Evolutionary conservation across 2,888 invertebrate genomes (phyloP).

Genomic region (Drosophila borealis): DNA sequence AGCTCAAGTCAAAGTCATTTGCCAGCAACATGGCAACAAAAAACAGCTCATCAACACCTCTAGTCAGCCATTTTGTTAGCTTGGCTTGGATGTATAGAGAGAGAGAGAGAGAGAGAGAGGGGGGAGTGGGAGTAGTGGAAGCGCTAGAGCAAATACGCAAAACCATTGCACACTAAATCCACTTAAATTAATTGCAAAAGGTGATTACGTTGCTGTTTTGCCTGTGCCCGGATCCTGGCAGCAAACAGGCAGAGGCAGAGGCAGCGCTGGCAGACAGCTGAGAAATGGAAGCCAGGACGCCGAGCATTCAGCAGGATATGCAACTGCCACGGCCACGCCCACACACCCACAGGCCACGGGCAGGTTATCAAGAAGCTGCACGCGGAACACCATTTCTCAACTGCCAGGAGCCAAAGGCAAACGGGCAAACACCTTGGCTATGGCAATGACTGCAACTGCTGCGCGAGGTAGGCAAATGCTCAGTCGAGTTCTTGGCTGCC

Average conservation of each 20-base stretch:
- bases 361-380: conserved; percentile 75
- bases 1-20: conserved; percentile 67
- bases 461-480: conserved; percentile 50
- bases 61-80: conserved; percentile 69
- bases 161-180: conserved; percentile 79
- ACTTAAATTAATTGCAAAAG: conserved; percentile 84
- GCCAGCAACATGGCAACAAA: conserved; percentile 57
- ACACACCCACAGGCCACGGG: conserved; percentile 4
- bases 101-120: background rate
- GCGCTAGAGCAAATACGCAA: conserved; percentile 63
- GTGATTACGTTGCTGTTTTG: conserved; percentile 82
- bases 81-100: conserved; percentile 12
- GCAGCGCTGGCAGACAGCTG: conserved; percentile 62
- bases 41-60: conserved; percentile 77
- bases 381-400: conserved; percentile 56
- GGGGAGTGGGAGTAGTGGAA: background rate
- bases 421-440: conserved; percentile 66
- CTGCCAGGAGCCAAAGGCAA: conserved; percentile 56
- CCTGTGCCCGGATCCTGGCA: conserved; percentile 59
- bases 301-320: conserved; percentile 12
- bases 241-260: conserved; percentile 63
- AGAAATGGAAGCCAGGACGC: conserved; percentile 66
- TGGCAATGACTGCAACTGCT: conserved; percentile 43
- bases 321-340: background rate
- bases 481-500: conserved; percentile 11